Evolutionary conservation across 2,888 invertebrate species (phyloP).

Genomic region (Melanophora roralis): DNA sequence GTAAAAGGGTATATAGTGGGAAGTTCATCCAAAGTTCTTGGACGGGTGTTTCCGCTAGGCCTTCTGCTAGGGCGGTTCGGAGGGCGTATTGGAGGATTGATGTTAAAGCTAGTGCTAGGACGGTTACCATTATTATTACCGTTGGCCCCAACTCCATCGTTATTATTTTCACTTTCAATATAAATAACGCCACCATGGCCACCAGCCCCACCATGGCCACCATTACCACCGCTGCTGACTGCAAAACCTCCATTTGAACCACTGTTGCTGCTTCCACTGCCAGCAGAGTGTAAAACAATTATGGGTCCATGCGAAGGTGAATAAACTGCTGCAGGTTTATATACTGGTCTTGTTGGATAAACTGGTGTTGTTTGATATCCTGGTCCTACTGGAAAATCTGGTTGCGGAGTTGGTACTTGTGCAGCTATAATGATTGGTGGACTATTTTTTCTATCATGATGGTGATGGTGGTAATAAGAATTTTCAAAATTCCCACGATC

Average conservation of each 20-base stretch:
- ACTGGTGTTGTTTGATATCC: not conserved
- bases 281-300: not conserved
- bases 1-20: no score
- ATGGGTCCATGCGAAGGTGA: not conserved
- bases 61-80: no score
- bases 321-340: not conserved
- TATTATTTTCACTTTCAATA: no score
- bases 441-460: not conserved
- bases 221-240: not conserved
- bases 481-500: no score
- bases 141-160: no score
- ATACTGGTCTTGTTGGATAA: no score
- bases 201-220: not conserved
- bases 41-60: no score
- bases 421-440: not conserved
- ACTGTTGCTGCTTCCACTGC: not conserved
- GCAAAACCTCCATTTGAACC: not conserved
- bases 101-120: no score
- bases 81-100: no score
- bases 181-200: no score
- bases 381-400: not conserved
- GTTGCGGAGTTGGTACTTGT: not conserved
- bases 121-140: no score
- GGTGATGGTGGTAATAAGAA: slow-evolving; percentile 22
- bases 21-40: no score